Conservation (phyloP, 2,113 vertebrate species). For the Catharus fuscescens region DNA sequence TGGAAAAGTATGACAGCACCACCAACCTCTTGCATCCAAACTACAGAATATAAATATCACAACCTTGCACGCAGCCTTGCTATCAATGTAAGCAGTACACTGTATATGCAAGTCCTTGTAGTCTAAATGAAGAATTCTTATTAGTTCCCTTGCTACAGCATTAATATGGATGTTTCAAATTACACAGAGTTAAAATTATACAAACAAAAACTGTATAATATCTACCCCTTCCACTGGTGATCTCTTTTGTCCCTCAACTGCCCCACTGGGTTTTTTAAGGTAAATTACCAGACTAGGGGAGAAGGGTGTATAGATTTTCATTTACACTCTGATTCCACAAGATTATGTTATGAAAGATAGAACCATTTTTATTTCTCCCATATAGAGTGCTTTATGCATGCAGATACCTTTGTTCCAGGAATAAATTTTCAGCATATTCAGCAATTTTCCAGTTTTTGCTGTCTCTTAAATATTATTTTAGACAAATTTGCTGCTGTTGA, state of each 20-base stretch:
- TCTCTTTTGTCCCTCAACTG: background rate
- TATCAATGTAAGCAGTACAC: background rate
- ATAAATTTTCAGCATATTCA: background rate
- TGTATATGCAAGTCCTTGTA: background rate
- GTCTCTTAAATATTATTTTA: background rate
- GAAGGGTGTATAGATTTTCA: background rate
- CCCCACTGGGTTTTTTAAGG: background rate
- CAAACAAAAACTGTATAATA: background rate
- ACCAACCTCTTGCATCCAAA: background rate
- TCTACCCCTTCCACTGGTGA: background rate
- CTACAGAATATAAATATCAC: background rate
- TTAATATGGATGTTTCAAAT: background rate
- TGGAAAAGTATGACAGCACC: background rate
- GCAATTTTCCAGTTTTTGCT: background rate
- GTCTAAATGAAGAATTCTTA: background rate
- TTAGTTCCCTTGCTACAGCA: background rate
- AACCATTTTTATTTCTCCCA: background rate
- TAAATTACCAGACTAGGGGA: background rate
- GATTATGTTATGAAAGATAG: background rate
- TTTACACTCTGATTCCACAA: background rate
- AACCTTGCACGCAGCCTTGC: accelerated
- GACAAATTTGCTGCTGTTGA: background rate
- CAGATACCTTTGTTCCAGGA: background rate
- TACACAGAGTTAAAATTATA: background rate
- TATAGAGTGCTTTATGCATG: background rate